Base-by-base conservation (phyloP, 2,888 invertebrate genomes). In the Apotomis betuletana region DNA sequence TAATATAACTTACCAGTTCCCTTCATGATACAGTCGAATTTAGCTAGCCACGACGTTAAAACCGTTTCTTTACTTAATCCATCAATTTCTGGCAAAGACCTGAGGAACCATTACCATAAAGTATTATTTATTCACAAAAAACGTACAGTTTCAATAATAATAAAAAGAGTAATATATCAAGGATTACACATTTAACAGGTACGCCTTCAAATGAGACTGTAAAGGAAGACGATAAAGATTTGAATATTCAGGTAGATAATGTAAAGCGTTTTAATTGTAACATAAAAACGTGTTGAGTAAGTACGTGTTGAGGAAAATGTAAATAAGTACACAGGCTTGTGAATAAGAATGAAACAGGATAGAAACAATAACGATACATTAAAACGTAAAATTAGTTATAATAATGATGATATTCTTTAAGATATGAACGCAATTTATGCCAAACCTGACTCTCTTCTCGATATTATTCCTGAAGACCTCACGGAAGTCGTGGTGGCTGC, bases 21-120 rank as follows among this genome's bases (percentile, higher is more conserved):
- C 92, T 98, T 98, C 89, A 99, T 96, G 86, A 99, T 99, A 90
- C 99, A 98, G 94, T 99, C 99, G 90, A 99, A 99, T 91, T 99
- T 99, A 70, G 99, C 98, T 96, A 99, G 97, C 99, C 99, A 99
- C 59, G 99, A 99, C 76, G 98, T 98, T 78, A 99, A 94, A 57
- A 99, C 99, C 59, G 99, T 99, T 93, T 99, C 99, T 94, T 99
- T 99, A 93, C 98, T 99, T 81, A 99, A 94, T 77, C 99, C 99
- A 93, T 99, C 99, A 87, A 99, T 99, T 95, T 99, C 99, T 77
- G 99, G 99, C 85, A 99, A 95, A 85, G 98, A 98, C 92, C 98
- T 96, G 87, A 60, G 87, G 86, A 76, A 68, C 46, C 44, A 62
- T 64, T 13, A n/a, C 10, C 12, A 49, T 61, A n/a, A 61, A 61